These are phyloP conservation scores for Beris morrisii DNA, from an alignment of 2,888 invertebrate genomes.

Conservation along the genomic window DNA sequence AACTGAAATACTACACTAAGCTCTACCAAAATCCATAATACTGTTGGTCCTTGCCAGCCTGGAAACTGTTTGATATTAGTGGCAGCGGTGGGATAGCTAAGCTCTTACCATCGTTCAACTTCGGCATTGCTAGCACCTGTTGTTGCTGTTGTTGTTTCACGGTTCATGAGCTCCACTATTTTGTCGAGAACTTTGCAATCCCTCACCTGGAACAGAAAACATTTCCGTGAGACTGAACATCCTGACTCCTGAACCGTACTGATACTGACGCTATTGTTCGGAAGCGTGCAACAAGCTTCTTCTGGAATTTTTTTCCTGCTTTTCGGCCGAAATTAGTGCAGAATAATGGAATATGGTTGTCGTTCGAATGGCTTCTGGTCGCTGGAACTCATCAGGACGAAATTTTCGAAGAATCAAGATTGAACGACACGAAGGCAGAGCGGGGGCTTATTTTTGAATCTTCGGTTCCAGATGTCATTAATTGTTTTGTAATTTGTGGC, in stretches of 20 bases:
- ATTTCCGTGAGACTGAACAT: too few relatives aligned
- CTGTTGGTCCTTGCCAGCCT: too few relatives aligned
- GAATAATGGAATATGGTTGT: too few relatives aligned
- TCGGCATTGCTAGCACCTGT: conserved; percentile 25
- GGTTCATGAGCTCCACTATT: conserved; percentile 17
- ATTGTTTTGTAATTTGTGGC: conserved; percentile 35
- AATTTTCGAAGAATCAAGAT: too few relatives aligned
- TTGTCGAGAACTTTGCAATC: too few relatives aligned
- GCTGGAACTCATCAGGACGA: too few relatives aligned
- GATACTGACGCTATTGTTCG: background rate
- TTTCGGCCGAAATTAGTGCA: conserved; percentile 10
- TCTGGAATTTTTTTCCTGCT: conserved; percentile 2
- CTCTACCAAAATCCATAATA: too few relatives aligned
- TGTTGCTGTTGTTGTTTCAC: conserved; percentile 15
- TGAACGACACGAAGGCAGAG: background rate
- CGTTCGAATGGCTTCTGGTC: too few relatives aligned
- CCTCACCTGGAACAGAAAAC: too few relatives aligned
- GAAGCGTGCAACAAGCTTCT: background rate
- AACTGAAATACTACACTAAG: too few relatives aligned
- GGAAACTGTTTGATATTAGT: too few relatives aligned
- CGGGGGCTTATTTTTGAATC: background rate
- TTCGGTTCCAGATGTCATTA: conserved; percentile 31
- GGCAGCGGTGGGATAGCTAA: too few relatives aligned
- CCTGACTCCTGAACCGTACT: background rate
- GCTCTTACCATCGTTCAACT: background rate